Evolutionary conservation across 2,888 invertebrate species (phyloP).

Genomic region (Adineta ricciae): DNA sequence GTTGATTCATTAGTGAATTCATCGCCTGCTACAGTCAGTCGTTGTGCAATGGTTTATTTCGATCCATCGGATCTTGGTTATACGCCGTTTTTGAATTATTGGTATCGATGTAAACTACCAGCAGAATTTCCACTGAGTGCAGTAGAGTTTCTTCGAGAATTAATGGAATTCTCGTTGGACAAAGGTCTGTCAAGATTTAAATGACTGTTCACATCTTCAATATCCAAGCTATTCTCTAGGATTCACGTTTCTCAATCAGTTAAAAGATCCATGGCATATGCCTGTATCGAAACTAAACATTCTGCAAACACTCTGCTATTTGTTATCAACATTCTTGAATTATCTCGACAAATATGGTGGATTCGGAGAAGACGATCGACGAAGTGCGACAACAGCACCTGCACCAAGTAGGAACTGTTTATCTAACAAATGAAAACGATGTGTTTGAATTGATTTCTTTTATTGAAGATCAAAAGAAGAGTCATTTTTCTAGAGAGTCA

Average conservation of each 20-base stretch:
- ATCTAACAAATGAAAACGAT: too few species aligned
- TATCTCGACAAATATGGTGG: constrained; percentile 46
- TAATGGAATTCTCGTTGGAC: constrained; percentile 25
- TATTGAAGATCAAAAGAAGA: too few species aligned
- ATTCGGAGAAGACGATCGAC: constrained; percentile 43
- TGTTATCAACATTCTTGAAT: constrained; percentile 45
- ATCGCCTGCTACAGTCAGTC: constrained; percentile 49
- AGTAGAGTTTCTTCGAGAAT: constrained; percentile 24
- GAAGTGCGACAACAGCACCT: not conserved
- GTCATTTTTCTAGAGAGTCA: too few species aligned
- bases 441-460: too few species aligned
- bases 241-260: not conserved
- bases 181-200: not conserved
- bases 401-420: not conserved
- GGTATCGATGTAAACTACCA: constrained; percentile 25
- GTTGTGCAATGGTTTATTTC: constrained; percentile 36
- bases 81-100: constrained; percentile 23
- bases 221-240: not conserved
- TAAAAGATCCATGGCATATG: constrained; percentile 40
- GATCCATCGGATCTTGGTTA: constrained; percentile 30
- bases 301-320: constrained; percentile 43
- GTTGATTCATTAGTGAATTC: constrained; percentile 48
- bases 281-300: constrained; percentile 43
- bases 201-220: not conserved
- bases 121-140: not conserved